A percentile compares a stretch with the other conserved stretches of the same genome.
Evolutionary conservation across 2,797 vertebrate species (phyloP).

Genomic region (Ibycter americanus): DNA sequence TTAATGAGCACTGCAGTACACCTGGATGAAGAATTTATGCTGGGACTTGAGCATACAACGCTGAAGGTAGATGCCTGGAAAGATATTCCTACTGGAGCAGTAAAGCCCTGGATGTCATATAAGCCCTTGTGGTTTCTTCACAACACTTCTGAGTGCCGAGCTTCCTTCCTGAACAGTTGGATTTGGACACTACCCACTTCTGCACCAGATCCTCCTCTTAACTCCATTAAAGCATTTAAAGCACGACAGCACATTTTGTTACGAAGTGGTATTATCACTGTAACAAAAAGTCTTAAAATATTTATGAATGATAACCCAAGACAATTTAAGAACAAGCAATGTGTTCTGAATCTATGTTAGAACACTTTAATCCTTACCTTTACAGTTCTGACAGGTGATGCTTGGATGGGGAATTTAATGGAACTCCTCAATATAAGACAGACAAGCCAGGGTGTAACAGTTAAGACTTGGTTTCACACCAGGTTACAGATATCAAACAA

Average conservation of each 20-base stretch:
- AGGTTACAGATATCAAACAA: background rate
- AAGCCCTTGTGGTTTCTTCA: background rate
- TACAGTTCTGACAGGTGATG: background rate
- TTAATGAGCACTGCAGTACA: background rate
- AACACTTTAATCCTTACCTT: background rate
- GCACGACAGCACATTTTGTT: background rate
- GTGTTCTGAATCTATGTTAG: background rate
- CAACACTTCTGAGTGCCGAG: background rate
- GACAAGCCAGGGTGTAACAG: background rate
- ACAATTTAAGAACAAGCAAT: background rate
- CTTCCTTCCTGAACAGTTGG: background rate
- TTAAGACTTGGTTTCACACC: background rate
- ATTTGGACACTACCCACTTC: background rate
- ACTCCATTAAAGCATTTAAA: background rate
- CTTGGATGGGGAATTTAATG: background rate
- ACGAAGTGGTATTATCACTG: background rate
- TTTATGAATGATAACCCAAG: background rate
- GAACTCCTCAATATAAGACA: background rate
- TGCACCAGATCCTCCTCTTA: background rate
- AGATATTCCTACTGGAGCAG: background rate
- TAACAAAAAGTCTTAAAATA: background rate
- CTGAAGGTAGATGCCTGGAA: background rate
- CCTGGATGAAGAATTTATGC: background rate
- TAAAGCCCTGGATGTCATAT: background rate
- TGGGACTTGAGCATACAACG: background rate